Conservation (phyloP, 2,888 invertebrate species). For the Stenodema calcarata region DNA sequence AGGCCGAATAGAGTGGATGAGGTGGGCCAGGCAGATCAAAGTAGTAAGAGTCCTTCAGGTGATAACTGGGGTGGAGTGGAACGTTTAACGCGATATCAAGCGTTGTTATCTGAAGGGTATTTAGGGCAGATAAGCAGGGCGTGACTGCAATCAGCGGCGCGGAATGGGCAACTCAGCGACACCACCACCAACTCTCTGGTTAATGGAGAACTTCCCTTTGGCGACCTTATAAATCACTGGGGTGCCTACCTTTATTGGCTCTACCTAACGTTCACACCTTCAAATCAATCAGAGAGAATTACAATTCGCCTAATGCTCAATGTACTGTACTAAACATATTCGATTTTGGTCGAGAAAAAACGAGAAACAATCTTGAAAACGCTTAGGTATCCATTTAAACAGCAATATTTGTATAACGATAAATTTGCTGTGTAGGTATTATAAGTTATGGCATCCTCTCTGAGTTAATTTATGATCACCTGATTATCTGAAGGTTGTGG, state of each 20-base stretch:
- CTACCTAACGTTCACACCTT: not conserved
- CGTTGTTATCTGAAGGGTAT: not conserved
- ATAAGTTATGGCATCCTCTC: too few species aligned
- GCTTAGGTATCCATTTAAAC: too few species aligned
- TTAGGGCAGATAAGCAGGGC: not conserved
- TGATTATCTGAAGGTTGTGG: too few species aligned
- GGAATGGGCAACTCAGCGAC: not conserved
- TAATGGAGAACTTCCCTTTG: not conserved
- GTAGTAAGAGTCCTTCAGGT: not conserved
- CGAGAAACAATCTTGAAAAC: too few species aligned
- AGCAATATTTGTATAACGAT: too few species aligned
- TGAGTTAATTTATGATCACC: too few species aligned
- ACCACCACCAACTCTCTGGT: not conserved
- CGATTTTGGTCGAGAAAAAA: too few species aligned
- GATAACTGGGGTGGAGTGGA: not conserved
- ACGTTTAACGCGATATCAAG: not conserved
- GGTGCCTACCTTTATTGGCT: not conserved
- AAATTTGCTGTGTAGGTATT: too few species aligned
- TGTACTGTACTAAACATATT: too few species aligned
- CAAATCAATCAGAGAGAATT: too few species aligned
- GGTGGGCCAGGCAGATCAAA: not conserved
- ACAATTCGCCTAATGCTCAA: too few species aligned
- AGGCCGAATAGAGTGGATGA: not conserved
- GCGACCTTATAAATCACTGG: not conserved
- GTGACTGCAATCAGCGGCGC: not conserved